phyloP scores from a whole-genome alignment of 2,888 invertebrate genomes.

The Taphrorychus bicolor region DNA sequence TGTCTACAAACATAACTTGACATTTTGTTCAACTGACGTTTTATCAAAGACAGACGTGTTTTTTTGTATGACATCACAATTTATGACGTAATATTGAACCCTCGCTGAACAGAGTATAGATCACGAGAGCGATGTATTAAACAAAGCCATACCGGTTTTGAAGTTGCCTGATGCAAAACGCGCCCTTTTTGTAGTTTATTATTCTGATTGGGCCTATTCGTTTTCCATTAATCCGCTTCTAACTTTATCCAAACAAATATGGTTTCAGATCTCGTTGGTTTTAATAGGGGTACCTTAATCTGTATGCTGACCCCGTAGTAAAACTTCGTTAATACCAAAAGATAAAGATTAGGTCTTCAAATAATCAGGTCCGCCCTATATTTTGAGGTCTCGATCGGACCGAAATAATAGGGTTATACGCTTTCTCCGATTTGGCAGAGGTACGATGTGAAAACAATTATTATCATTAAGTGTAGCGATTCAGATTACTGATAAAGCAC shows the following conservation, averaged over 20 bases:
- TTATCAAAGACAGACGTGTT: too few species aligned
- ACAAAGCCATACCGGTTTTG: too few species aligned
- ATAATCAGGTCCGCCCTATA: not conserved
- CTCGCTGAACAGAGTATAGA: too few species aligned
- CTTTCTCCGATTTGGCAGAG: not conserved
- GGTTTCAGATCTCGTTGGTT: slow-evolving; percentile 23
- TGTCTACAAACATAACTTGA: too few species aligned
- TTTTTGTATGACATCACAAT: too few species aligned
- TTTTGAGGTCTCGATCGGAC: not conserved
- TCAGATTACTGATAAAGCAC: too few species aligned
- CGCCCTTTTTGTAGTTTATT: not conserved
- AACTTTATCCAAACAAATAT: slow-evolving; percentile 28
- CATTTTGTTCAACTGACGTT: too few species aligned
- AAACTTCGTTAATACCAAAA: slow-evolving; percentile 30
- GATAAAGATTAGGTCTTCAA: slow-evolving; percentile 26
- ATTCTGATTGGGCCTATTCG: slow-evolving; percentile 15
- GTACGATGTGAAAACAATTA: not conserved
- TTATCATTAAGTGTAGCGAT: not conserved
- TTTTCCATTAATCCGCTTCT: slow-evolving; percentile 10
- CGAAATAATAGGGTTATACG: not conserved
- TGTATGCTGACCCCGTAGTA: slow-evolving; percentile 26
- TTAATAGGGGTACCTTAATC: slow-evolving; percentile 32
- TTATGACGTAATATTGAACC: too few species aligned
- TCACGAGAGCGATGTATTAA: too few species aligned
- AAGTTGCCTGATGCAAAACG: too few species aligned